A percentile compares a stretch with the other conserved stretches of the same genome.
Evolutionary conservation across 1,140 invertebrate species (phyloP).

Genomic region (Philaenus spumarius): DNA sequence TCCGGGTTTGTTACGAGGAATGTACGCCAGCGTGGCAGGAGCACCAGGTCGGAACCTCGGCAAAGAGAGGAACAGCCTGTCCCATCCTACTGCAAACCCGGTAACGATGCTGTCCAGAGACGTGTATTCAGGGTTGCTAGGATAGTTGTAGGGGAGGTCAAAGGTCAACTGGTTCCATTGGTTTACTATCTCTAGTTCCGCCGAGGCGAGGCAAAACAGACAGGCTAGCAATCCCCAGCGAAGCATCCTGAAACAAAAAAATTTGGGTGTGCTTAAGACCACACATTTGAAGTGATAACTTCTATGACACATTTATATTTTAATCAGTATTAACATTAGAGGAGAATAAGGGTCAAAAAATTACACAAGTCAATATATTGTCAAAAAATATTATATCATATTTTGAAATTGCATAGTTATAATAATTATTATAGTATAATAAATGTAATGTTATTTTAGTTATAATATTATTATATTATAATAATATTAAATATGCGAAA

Average conservation of each 20-base stretch:
- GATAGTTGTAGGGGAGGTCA: constrained; percentile 52
- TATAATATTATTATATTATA: no score
- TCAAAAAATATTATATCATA: no score
- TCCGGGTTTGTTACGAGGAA: constrained; percentile 47
- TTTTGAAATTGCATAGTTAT: no score
- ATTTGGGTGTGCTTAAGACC: no score
- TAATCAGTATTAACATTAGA: no score
- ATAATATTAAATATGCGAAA: no score
- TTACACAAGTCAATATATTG: no score
- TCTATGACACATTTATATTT: no score
- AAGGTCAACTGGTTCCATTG: constrained; percentile 66
- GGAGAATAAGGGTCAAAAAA: no score
- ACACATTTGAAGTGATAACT: no score
- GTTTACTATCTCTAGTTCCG: constrained; percentile 54
- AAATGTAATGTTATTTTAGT: no score
- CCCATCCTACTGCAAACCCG: constrained; percentile 59
- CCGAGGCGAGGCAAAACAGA: not conserved
- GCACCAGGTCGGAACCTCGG: constrained; percentile 64
- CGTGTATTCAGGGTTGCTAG: constrained; percentile 26
- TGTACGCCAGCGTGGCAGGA: constrained; percentile 59
- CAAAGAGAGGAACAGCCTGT: constrained; percentile 63
- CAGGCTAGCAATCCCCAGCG: not conserved
- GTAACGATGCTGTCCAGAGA: constrained; percentile 45
- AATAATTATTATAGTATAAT: no score
- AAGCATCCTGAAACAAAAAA: constrained; percentile 1